Conservation (phyloP, 1,140 invertebrate species). For the Wasmannia auropunctata region DNA sequence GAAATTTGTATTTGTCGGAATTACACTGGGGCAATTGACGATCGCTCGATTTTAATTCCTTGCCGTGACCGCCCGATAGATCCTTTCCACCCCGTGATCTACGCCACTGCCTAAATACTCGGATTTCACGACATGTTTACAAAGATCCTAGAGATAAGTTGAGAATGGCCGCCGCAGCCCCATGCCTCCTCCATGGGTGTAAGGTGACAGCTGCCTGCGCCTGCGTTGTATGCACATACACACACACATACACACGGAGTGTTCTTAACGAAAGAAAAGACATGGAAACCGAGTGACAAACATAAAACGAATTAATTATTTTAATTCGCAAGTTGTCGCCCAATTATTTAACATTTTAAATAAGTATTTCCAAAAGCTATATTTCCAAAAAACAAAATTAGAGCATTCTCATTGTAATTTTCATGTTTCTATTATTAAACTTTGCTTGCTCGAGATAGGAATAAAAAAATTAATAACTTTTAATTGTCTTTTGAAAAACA, state of each 20-base stretch:
- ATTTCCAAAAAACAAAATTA: neutral
- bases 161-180: constrained; percentile 84
- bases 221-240: constrained; percentile 72
- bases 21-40: neutral
- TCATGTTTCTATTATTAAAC: neutral
- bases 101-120: constrained; percentile 85
- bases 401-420: neutral
- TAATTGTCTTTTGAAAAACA: neutral
- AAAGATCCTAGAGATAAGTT: constrained; percentile 86
- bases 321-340: neutral
- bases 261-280: constrained; percentile 46
- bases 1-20: neutral
- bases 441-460: neutral
- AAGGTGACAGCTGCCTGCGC: constrained; percentile 85
- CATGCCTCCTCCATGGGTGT: constrained; percentile 83
- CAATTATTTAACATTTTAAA: neutral
- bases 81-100: constrained; percentile 73
- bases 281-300: neutral
- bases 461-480: neutral
- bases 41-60: constrained; percentile 62
- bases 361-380: neutral
- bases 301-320: constrained; percentile 21
- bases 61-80: constrained; percentile 54
- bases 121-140: constrained; percentile 86
- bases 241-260: constrained; percentile 64